These are phyloP conservation scores for Heteronetta atricapilla DNA, from an alignment of 2,113 vertebrate genomes.

Conservation along the genomic window DNA sequence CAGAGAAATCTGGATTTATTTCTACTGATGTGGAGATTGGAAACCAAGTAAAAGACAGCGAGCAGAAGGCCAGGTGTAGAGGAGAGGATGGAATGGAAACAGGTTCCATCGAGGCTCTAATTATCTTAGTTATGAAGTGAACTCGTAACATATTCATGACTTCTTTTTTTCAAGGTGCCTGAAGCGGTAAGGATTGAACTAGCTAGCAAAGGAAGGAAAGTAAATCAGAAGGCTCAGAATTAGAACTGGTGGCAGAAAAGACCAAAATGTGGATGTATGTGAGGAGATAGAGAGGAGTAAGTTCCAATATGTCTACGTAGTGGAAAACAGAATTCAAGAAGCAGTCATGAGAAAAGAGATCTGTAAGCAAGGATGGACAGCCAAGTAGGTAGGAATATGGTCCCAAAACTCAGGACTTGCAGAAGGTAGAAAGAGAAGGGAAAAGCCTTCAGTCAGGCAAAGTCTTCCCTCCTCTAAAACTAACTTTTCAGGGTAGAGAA, in stretches of 20 bases:
- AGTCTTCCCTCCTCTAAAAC: not conserved
- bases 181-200: not conserved
- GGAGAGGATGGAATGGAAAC: not conserved
- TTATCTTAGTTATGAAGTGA: constrained; percentile 2
- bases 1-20: not conserved
- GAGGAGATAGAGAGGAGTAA: not conserved
- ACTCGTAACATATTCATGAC: not conserved
- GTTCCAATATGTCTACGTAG: not conserved
- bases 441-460: not conserved
- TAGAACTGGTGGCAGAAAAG: not conserved
- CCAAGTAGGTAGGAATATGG: not conserved
- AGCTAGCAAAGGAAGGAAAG: not conserved
- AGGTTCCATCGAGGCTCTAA: not conserved
- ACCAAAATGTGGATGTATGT: not conserved
- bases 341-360: not conserved
- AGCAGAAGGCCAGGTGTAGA: not conserved
- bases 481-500: not conserved
- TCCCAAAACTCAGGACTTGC: not conserved
- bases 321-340: not conserved
- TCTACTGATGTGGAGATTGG: not conserved
- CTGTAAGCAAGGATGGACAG: not conserved
- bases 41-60: not conserved
- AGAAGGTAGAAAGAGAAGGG: not conserved
- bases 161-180: not conserved
- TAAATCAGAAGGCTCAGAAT: not conserved